Percentiles rank a stretch among this genome's conserved stretches.
phyloP scores from a whole-genome alignment of 2,888 invertebrate species.

The Chydorus sphaericus region DNA sequence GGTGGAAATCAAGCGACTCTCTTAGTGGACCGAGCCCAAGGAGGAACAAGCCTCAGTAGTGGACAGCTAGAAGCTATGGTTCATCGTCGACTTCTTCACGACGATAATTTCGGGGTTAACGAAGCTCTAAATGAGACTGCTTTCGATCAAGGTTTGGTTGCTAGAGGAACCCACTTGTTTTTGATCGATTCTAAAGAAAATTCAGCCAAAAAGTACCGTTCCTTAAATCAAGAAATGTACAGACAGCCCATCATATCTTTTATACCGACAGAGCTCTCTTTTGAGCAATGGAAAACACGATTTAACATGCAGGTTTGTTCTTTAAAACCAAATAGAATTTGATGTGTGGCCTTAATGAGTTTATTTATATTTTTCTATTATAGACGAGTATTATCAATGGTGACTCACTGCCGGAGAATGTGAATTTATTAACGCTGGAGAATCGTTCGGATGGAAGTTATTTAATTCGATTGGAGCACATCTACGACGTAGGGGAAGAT shows the following conservation, averaged over 20 bases:
- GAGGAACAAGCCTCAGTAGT: conserved; percentile 56
- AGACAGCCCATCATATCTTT: neutral
- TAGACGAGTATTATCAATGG: conserved; percentile 40
- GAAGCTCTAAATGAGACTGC: conserved; percentile 53
- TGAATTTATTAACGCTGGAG: conserved; percentile 64
- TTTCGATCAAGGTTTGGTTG: conserved; percentile 33
- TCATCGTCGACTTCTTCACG: conserved; percentile 47
- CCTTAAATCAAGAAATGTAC: conserved; percentile 1
- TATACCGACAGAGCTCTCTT: neutral
- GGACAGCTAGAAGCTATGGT: conserved; percentile 70
- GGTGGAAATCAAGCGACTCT: conserved; percentile 24
- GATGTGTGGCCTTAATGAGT: neutral
- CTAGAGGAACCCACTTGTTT: conserved; percentile 37
- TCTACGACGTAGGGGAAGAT: conserved; percentile 37
- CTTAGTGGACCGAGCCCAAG: conserved; percentile 56
- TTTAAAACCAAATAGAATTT: no score
- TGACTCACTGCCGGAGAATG: conserved; percentile 46
- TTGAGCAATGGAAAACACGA: conserved; percentile 21
- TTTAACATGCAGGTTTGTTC: conserved; percentile 30
- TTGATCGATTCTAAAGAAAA: conserved; percentile 26
- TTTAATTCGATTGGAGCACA: conserved; percentile 61
- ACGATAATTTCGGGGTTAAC: conserved; percentile 55
- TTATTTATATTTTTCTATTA: conserved; percentile 14
- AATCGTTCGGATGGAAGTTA: conserved; percentile 47
- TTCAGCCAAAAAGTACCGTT: conserved; percentile 32